These are phyloP conservation scores for Eremobia ochroleuca DNA, from an alignment of 2,888 invertebrate species.

Conservation along the genomic window DNA sequence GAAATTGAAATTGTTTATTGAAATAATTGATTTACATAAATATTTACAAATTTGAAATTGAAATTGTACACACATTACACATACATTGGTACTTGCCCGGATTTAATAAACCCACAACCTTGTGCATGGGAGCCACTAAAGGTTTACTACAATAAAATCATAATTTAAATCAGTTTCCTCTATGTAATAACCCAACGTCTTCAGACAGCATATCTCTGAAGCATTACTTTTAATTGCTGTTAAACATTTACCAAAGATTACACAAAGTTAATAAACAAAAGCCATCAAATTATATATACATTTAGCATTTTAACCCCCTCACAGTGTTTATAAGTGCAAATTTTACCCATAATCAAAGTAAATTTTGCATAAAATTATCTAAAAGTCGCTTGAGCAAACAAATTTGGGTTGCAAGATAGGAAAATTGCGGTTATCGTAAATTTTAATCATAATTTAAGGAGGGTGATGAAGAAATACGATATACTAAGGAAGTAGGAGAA, in stretches of 20 bases:
- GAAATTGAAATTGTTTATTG: no score
- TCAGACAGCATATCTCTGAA: slow-evolving; percentile 2
- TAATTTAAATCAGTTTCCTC: neutral
- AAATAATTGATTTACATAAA: no score
- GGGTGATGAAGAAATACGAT: slow-evolving; percentile 78
- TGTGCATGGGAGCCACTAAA: neutral
- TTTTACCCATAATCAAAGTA: slow-evolving; percentile 61
- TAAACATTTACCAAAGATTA: slow-evolving; percentile 34
- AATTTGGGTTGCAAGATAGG: slow-evolving; percentile 70
- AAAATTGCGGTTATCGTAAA: slow-evolving; percentile 75
- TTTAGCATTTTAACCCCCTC: slow-evolving; percentile 53
- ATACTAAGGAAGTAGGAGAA: slow-evolving; percentile 66
- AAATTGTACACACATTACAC: no score
- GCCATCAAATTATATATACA: slow-evolving; percentile 56
- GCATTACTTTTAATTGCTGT: slow-evolving; percentile 30
- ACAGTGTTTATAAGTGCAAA: slow-evolving; percentile 51
- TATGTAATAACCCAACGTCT: neutral
- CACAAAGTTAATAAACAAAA: slow-evolving; percentile 42
- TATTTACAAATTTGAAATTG: no score
- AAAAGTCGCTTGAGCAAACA: slow-evolving; percentile 65
- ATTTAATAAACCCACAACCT: no score
- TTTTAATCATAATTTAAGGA: slow-evolving; percentile 83
- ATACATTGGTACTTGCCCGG: no score
- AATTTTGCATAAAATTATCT: slow-evolving; percentile 68
- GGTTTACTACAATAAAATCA: neutral